A percentile compares a stretch with the other conserved stretches of the same genome.
These are phyloP conservation scores for Aphidius gifuensis DNA, from an alignment of 1,140 invertebrate genomes.

Conservation along the genomic window DNA sequence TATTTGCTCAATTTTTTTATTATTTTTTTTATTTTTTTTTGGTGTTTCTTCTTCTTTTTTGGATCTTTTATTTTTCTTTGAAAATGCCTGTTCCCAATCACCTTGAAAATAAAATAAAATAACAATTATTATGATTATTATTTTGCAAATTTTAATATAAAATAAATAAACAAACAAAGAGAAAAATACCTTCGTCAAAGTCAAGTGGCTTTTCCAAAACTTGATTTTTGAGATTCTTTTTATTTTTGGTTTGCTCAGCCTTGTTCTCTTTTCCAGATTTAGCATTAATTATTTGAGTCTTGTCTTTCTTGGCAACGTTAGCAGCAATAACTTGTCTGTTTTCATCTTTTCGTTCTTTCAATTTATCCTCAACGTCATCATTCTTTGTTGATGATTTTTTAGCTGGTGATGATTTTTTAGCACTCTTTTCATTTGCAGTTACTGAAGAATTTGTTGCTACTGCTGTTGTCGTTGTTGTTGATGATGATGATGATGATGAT, in stretches of 20 bases:
- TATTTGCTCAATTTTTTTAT: conserved; percentile 46
- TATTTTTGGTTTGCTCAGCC: conserved; percentile 55
- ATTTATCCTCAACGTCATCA: conserved; percentile 48
- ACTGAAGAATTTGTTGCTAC: conserved; percentile 22
- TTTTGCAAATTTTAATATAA: conserved; percentile 7
- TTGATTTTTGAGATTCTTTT: conserved; percentile 58
- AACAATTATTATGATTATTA: background rate
- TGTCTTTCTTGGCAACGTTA: conserved; percentile 43
- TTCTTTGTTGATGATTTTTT: conserved; percentile 47
- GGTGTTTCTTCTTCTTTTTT: conserved; percentile 58
- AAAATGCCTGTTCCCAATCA: conserved; percentile 70
- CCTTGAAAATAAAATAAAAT: conserved; percentile 41
- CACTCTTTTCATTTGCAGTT: conserved; percentile 50
- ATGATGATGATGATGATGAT: too few species aligned
- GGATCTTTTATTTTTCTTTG: conserved; percentile 66
- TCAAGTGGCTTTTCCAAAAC: conserved; percentile 66
- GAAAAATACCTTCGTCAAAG: conserved; percentile 63
- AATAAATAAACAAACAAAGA: conserved; percentile 13
- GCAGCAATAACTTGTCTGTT: conserved; percentile 35
- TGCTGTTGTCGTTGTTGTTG: too few species aligned
- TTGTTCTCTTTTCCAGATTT: conserved; percentile 54
- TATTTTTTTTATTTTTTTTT: conserved; percentile 52
- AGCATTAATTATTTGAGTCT: conserved; percentile 42
- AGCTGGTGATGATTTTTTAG: conserved; percentile 48
- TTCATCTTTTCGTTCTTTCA: conserved; percentile 54